Evolutionary conservation across 2,113 vertebrate species (phyloP), one percentile per base, ranked within the genome.

Genomic region (Gila orcuttii): DNA sequence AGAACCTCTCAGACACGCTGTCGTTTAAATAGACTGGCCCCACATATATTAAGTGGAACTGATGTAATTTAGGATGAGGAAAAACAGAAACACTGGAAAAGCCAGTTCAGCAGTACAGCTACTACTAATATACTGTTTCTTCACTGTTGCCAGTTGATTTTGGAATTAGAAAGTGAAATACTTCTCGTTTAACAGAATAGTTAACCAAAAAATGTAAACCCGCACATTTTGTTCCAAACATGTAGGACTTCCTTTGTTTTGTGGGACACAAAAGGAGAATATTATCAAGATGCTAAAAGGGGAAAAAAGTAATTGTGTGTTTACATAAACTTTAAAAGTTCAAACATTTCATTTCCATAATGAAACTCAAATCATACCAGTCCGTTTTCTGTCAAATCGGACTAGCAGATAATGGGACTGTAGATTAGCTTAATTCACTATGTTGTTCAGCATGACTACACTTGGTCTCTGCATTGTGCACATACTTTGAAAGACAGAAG

Each of bases 1-100:
- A 78, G 64, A 80, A 74, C 31, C 52, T 83, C 62, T 69, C 47
- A 45, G 15, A 78, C 52, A 17, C 4, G 3, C 28, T 19, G 52
- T 23, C 50, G 19, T n/a, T 80, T 69, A 79, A 81, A 82, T 42
- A 62, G 82, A 76, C 55, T 75, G 74, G 13, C 21, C 47, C 47
- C 75, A 73, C 19, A 28, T 39, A 47, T n/a, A 55, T 86, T n/a
- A 82, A 71, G 17, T 60, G 57, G 77, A 77, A 59, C 47, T 17
- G 77, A 47, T 81, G 59, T 47, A 76, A 81, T 85, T 66, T 47
- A 78, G 36, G 11, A 50, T 3, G 11, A 62, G 74, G 59, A 83
- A 33, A 83, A 47, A 31, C 47, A 39, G 33, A 74, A 55, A 73
- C 19, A 42, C 76, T 21, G 31, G 15, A 64, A 85, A 6, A 62